phyloP scores from a whole-genome alignment of 2,113 vertebrate genomes.

The Rostratula benghalensis region DNA sequence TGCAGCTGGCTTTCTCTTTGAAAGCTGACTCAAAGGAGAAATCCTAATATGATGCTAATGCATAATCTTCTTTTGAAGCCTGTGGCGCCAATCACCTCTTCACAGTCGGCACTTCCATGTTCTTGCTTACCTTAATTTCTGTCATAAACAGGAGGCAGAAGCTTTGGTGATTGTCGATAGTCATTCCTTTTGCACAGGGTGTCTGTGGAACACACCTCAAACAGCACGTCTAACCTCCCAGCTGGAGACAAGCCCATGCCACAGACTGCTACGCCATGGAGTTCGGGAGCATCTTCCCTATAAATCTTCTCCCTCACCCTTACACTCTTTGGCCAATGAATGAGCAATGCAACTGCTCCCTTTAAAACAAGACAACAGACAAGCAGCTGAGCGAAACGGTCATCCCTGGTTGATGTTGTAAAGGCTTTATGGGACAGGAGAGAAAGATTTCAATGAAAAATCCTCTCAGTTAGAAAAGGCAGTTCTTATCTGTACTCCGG shows the following conservation, averaged over 20 bases:
- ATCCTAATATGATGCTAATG: background rate
- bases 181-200: background rate
- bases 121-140: background rate
- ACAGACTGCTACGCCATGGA: accelerated
- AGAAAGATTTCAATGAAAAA: background rate
- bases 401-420: background rate
- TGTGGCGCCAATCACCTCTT: background rate
- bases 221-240: background rate
- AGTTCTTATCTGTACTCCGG: constrained; percentile 24
- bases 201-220: background rate
- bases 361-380: background rate
- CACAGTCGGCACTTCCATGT: background rate
- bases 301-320: background rate
- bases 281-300: background rate
- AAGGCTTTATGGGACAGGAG: background rate
- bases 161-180: background rate
- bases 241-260: accelerated
- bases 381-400: background rate
- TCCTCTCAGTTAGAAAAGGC: background rate
- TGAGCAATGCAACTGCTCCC: background rate
- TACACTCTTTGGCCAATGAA: accelerated
- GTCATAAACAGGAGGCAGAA: background rate
- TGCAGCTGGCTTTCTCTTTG: background rate
- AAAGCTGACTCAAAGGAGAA: constrained; percentile 6
- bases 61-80: background rate